Base-by-base conservation (phyloP, 2,113 vertebrate species). In the Hippocampus comes region DNA sequence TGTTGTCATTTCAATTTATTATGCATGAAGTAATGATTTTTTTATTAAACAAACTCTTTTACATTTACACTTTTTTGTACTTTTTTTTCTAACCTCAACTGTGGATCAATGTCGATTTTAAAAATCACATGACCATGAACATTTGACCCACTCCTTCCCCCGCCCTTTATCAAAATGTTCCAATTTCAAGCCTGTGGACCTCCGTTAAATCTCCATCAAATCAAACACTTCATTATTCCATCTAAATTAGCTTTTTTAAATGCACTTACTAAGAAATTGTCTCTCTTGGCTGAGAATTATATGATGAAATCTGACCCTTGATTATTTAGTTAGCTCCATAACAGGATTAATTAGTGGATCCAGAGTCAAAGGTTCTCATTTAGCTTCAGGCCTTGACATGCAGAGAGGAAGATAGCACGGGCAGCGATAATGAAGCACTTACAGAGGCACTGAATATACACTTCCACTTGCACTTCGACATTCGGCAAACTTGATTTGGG, bases 261-360 rank as follows among this genome's bases (percentile, higher is more conserved):
- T n/a, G 25, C 9, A 23, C 73, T 74, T 72, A 69, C 18, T 43
- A 43, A 68, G 60, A 68, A 57, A 30, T 68, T 73, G 63, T 64
- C 70, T 34, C 43, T 14, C 55, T 79, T 67, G 74, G 80, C 76
- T 83, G 63, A 43, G 48, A 76, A 67, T 42, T 56, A 79, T 76
- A 71, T 79, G 82, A 90, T 89, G 77, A 79, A 84, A 88, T 88
- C 80, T 84, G 86, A 89, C 76, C 86, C 73, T 23, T 20, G 70
- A 73, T 89, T 80, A 83, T 84, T 78, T 71, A n/a, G 74, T 86
- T 89, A 86, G 83, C 61, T 56, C 71, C 68, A 73, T 86, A 87
- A 91, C 67, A 84, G 84, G 89, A 89, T 91, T 85, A 87, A 90
- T 90, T 87, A 87, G 82, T 75, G 71, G 70, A 78, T 86, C 80